Evolutionary conservation across 2,888 invertebrate genomes (phyloP), one percentile per base, ranked within the genome.

Genomic region (Petrolisthes cinctipes): DNA sequence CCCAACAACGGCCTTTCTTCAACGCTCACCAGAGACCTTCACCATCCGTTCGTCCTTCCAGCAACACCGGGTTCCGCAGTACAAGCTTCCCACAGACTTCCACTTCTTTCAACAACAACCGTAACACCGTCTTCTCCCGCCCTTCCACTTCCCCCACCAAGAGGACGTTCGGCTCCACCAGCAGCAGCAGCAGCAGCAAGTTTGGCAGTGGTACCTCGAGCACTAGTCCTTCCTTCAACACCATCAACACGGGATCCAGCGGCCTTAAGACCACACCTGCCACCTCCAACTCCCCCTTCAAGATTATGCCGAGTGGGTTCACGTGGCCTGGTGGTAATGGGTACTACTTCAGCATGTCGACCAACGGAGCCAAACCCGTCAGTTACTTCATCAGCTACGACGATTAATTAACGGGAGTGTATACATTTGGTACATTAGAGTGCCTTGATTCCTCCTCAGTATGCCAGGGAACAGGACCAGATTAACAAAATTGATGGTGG

Each of bases 281-380:
- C 23, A 51, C 81, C 20, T 71, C 86, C 4, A 23, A 37, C 53
- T 86, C 85, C 4, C 81, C 85, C 53, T 83, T 90, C 80, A 82
- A 86, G 81, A 66, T 61, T 20, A 57, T 83, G 7, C 85, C 88
- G 6, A 75, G 85, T 4, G 84, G 88, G 1, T 68, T 89, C 68
- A 83, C 84, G 14, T 88, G 89, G 86, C 90, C 89, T 3, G 89
- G 89, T n/a, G 90, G 89, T 7, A 90, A 89, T 53, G 90, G 90
- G 37, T 89, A 90, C 66, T 90, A 78, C 81, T 89, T 90, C 84
- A 88, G 89, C 54, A 90, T 90, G 90, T 89, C 88, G 66, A 86
- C 90, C 61, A 82, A 86, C 54, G 89, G 89, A 53, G 86, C 86
- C 51, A 82, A 88, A 20, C 90, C 90, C 0, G 78, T 89, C 51